Evolutionary conservation across 2,888 invertebrate species (phyloP), one percentile per base, ranked within the genome.

Genomic region (Incurvaria masculella): DNA sequence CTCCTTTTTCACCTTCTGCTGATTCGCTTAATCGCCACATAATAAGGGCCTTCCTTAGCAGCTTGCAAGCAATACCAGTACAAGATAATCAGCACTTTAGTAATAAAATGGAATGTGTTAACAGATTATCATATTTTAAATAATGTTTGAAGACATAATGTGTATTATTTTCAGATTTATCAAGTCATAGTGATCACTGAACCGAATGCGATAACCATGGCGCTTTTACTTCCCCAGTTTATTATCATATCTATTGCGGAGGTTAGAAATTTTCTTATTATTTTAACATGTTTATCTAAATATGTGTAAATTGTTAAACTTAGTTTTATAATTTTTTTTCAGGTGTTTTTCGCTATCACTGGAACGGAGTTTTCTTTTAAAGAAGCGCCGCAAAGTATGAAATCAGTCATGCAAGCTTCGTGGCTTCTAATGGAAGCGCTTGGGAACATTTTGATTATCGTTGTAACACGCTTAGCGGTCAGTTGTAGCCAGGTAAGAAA

Each of bases 281-380:
- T 41, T 41, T 41, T 41, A n/a, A 41, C 8, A 11, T 41, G 6
- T n/a, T n/a, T n/a, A n/a, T n/a, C n/a, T n/a, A n/a, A n/a, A 41
- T 41, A 16, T 17, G 10, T 17, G n/a, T 16, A n/a, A n/a, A 8
- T 10, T 41, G 8, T 8, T 10, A 10, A 16, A 43, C 14, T 38
- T 19, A 45, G 14, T 20, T 23, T 2, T 42, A n/a, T 27, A 17
- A 47, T 18, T 45, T n/a, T 45, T 45, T 42, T 49, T 19, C 45
- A 61, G 59, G 82, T 89, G 5, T 83, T 92, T 76, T 88, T 91
- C 61, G 87, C 88, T 0, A 83, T 95, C 45, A 94, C 94, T 1
- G 94, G 94, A 2, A 79, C 93, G 49, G 89, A 91, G 61, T 95
- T 95, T 63, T 89, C 93, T 1, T 95, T 93, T 66, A 89, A 91